phyloP scores from a whole-genome alignment of 1,140 invertebrate genomes.

The Diabrotica undecimpunctata region DNA sequence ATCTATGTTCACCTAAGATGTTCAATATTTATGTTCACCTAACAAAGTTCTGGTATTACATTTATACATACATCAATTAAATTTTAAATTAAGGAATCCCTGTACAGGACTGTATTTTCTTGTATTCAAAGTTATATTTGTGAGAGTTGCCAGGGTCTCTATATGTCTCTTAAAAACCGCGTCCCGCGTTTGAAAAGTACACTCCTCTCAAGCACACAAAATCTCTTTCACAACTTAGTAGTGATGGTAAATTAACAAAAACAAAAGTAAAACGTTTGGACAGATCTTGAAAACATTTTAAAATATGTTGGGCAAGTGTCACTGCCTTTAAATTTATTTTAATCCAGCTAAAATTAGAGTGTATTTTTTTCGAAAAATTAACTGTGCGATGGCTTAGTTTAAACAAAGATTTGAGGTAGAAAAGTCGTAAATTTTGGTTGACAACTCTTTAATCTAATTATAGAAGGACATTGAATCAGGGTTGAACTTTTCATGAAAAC shows the following conservation, averaged over 20 bases:
- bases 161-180: constrained; percentile 2
- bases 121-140: no score
- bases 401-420: constrained; percentile 1
- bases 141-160: background rate
- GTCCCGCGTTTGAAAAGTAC: constrained; percentile 8
- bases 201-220: constrained; percentile 17
- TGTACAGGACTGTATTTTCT: no score
- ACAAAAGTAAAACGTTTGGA: background rate
- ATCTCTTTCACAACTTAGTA: constrained; percentile 15
- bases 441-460: background rate
- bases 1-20: no score
- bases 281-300: background rate
- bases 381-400: background rate
- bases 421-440: background rate
- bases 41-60: no score
- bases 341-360: background rate
- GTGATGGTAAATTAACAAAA: constrained; percentile 14
- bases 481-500: no score
- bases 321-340: background rate
- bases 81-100: no score
- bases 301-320: background rate
- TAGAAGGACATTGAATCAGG: background rate
- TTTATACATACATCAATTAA: no score
- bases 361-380: background rate
- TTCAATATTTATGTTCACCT: background rate